Percentiles rank a stretch among this genome's conserved stretches.
These are phyloP conservation scores for Drosophila atroscutellata DNA, from an alignment of 2,888 invertebrate genomes.

Conservation along the genomic window DNA sequence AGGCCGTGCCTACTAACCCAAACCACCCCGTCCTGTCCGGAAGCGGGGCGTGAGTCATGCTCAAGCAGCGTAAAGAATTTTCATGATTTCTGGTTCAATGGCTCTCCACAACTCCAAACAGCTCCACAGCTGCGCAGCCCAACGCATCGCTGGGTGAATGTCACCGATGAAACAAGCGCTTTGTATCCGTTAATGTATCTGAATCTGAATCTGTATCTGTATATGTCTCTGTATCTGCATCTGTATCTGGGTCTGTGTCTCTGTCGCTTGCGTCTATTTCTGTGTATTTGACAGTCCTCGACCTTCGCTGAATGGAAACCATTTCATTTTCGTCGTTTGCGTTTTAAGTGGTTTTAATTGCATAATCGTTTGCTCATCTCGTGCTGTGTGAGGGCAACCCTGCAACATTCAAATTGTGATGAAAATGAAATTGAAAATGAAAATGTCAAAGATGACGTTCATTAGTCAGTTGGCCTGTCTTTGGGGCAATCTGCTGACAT, in stretches of 20 bases:
- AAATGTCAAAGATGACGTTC: slow-evolving; percentile 62
- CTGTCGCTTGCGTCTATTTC: not conserved
- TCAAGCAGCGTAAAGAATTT: slow-evolving; percentile 66
- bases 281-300: slow-evolving; percentile 34
- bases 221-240: not conserved
- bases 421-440: slow-evolving; percentile 40
- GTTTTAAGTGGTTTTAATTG: slow-evolving; percentile 23
- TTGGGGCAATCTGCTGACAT: slow-evolving; percentile 38
- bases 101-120: slow-evolving; percentile 29
- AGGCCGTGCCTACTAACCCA: not conserved
- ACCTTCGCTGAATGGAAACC: slow-evolving; percentile 37
- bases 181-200: not conserved
- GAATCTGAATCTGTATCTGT: not conserved
- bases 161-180: slow-evolving; percentile 47
- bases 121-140: not conserved
- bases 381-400: slow-evolving; percentile 10
- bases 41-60: slow-evolving; percentile 43
- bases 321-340: slow-evolving; percentile 36
- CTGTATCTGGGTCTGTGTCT: not conserved
- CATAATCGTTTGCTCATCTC: slow-evolving; percentile 32
- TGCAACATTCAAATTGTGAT: slow-evolving; percentile 20
- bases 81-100: slow-evolving; percentile 76
- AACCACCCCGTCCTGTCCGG: slow-evolving; percentile 3
- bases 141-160: slow-evolving; percentile 33
- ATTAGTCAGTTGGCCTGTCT: slow-evolving; percentile 26